Conservation (phyloP, 2,888 invertebrate genomes). For the Macroteleia sp. region DNA sequence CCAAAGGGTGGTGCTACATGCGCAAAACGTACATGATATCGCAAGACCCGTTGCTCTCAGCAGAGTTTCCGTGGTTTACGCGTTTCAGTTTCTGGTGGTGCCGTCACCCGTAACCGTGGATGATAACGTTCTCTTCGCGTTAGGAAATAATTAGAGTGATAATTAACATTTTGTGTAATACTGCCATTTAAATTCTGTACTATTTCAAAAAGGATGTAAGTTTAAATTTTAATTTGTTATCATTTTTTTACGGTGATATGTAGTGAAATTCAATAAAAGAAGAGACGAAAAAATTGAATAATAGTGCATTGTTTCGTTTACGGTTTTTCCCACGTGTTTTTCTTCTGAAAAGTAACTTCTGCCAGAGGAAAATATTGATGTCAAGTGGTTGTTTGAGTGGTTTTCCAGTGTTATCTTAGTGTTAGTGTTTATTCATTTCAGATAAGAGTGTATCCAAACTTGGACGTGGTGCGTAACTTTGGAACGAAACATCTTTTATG, state of each 20-base stretch:
- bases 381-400: slow-evolving; percentile 4
- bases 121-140: neutral
- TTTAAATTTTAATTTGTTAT: neutral
- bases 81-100: slow-evolving; percentile 44
- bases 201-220: neutral
- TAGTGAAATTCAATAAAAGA: slow-evolving; percentile 10
- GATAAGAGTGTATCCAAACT: too few species aligned
- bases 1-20: slow-evolving; percentile 23
- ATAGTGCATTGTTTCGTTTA: slow-evolving; percentile 9
- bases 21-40: neutral
- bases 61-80: slow-evolving; percentile 20
- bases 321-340: slow-evolving; percentile 27
- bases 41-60: slow-evolving; percentile 7
- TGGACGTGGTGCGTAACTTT: too few species aligned
- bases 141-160: slow-evolving; percentile 7
- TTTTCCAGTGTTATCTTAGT: neutral
- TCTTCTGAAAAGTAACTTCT: neutral
- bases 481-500: too few species aligned
- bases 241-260: neutral
- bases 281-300: neutral
- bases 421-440: neutral
- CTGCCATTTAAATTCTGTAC: neutral
- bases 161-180: slow-evolving; percentile 9
- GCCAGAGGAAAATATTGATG: neutral
- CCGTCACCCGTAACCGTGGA: slow-evolving; percentile 41